Evolutionary conservation across 2,113 vertebrate species (phyloP).

Genomic region (Clarias macrocephalus): DNA sequence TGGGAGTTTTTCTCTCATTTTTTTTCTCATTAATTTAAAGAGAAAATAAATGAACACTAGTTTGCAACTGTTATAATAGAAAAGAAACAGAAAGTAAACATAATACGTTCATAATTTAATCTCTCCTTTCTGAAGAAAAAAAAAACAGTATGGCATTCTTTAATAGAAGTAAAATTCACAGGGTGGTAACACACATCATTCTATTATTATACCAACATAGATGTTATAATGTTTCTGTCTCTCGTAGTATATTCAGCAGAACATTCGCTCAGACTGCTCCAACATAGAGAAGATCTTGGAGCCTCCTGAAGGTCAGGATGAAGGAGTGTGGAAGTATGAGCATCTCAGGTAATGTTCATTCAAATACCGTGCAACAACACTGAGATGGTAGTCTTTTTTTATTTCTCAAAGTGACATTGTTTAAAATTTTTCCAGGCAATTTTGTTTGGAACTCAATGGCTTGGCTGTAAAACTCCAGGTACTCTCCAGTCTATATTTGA

Average conservation of each 20-base stretch:
- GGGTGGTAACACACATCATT: not conserved
- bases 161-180: not conserved
- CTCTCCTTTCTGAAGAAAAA: too few species aligned
- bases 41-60: not conserved
- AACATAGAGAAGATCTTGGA: slow-evolving; percentile 99
- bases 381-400: not conserved
- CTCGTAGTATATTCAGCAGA: slow-evolving; percentile 95
- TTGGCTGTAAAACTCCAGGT: slow-evolving; percentile 98
- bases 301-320: slow-evolving; percentile 97
- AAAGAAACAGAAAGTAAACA: not conserved
- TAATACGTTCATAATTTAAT: not conserved
- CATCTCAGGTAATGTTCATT: slow-evolving; percentile 84
- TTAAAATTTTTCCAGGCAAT: slow-evolving; percentile 77
- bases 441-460: slow-evolving; percentile 97
- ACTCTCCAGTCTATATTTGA: slow-evolving; percentile 28
- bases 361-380: too few species aligned
- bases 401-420: not conserved
- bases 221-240: slow-evolving; percentile 1
- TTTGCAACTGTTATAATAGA: not conserved
- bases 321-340: slow-evolving; percentile 99
- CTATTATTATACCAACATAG: not conserved
- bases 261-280: slow-evolving; percentile 94
- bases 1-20: not conserved
- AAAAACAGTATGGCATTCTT: not conserved
- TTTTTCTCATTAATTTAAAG: not conserved